Evolutionary conservation across 2,113 vertebrate species (phyloP).

Genomic region (Forbesichthys papilliferus): DNA sequence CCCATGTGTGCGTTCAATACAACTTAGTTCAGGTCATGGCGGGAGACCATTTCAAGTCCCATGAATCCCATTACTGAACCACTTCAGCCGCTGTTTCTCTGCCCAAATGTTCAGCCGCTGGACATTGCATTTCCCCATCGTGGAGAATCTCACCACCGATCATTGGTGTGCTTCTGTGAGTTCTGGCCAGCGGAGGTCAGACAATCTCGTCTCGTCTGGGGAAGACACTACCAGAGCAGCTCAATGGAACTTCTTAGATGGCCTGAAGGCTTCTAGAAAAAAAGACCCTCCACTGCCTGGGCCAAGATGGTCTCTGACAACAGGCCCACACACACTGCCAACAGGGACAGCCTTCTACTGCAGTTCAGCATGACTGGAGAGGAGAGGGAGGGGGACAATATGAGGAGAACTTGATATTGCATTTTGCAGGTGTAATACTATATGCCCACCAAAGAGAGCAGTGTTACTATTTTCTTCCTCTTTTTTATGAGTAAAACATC

Average conservation of each 20-base stretch:
- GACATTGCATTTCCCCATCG: neutral
- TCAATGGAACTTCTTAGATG: slow-evolving; percentile 29
- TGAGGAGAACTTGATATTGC: neutral
- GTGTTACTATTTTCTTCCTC: neutral
- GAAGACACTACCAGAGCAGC: no score
- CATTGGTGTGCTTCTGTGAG: no score
- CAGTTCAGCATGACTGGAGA: slow-evolving; percentile 87
- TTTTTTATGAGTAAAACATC: neutral
- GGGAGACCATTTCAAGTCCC: neutral
- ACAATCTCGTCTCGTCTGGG: neutral
- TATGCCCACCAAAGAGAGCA: no score
- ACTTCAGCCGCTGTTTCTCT: neutral
- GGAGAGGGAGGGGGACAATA: neutral
- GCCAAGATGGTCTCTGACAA: slow-evolving; percentile 81
- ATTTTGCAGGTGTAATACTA: neutral
- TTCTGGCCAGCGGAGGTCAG: no score
- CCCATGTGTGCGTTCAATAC: no score
- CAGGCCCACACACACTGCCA: slow-evolving; percentile 81
- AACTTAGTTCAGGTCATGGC: neutral
- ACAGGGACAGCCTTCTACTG: slow-evolving; percentile 79
- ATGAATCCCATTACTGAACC: neutral
- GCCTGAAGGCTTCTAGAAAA: slow-evolving; percentile 71
- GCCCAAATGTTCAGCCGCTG: slow-evolving; percentile 9
- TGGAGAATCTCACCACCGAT: neutral
- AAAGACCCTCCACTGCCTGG: slow-evolving; percentile 72